Evolutionary conservation across 2,888 invertebrate genomes (phyloP), one percentile per base, ranked within the genome.

Genomic region (Eristalis pertinax): DNA sequence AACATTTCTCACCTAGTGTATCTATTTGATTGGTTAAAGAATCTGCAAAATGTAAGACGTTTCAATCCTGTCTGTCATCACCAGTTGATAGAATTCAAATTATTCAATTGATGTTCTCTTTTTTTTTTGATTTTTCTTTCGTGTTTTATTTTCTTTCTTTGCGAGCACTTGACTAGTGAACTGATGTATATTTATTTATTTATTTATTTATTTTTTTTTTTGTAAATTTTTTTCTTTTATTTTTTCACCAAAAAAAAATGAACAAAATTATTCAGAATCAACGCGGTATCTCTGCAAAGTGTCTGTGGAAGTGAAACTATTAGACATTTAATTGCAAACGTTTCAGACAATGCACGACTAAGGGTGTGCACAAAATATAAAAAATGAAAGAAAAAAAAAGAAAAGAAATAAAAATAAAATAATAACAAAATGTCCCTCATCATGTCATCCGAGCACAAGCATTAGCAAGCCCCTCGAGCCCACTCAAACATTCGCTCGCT

Each of bases 1-100:
- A 32, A 74, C 10, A 50, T 50, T 4, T 56, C 74, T 74, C 74
- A 74, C 74, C 74, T 64, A 24, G 35, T n/a, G 24, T 73, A 24
- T 50, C 24, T 68, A 29, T 22, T 22, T 26, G 15, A 38, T 64
- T 3, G 50, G 43, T 50, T 19, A 50, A 19, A 19, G 64, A 35
- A 50, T 35, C 64, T 24, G 35, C 56, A 24, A 64, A 64, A 35
- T 74, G 35, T 74, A 56, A 64, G 62, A 63, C 63, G 56, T 69
- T 56, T 19, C 60, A 56, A 74, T 74, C 74, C 56, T 43, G 32
- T 32, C 32, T 64, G 64, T 65, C 64, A 29, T 50, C 50, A 50
- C 50, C 11, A 24, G 64, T 50, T 35, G 50, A 35, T 11, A n/a
- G 32, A 64, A 67, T 26, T 29, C 22, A 19, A 60, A 56, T 65